phyloP scores from a whole-genome alignment of 2,888 invertebrate species.

The Trichogramma dendrolimi region DNA sequence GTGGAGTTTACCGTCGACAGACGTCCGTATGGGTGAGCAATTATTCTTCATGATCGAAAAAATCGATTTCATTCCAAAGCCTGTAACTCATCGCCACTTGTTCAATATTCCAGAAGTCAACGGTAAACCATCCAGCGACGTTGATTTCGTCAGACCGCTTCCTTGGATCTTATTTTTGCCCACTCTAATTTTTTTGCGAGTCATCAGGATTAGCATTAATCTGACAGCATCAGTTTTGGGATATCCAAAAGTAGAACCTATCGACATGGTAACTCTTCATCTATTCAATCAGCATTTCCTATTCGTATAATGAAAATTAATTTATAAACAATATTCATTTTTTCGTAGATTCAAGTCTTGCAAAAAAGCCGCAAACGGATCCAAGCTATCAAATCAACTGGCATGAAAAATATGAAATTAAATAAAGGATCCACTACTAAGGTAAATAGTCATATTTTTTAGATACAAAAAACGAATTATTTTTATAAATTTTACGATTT shows the following conservation, averaged over 20 bases:
- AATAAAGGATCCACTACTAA: slow-evolving; percentile 17
- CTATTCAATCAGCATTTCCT: background rate
- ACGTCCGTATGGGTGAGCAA: slow-evolving; percentile 15
- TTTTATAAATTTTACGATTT: too few species aligned
- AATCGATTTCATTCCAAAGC: background rate
- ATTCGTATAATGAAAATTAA: background rate
- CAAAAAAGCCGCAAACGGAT: slow-evolving; percentile 57
- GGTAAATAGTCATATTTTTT: slow-evolving; percentile 5
- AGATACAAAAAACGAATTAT: too few species aligned
- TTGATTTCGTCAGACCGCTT: slow-evolving; percentile 57
- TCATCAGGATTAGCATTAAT: slow-evolving; percentile 53
- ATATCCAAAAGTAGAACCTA: slow-evolving; percentile 55
- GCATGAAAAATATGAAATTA: slow-evolving; percentile 51
- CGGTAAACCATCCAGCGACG: slow-evolving; percentile 46
- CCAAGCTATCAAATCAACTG: slow-evolving; percentile 56
- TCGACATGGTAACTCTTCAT: slow-evolving; percentile 52
- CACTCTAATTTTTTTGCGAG: slow-evolving; percentile 53
- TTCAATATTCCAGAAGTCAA: slow-evolving; percentile 53
- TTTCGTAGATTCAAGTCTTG: slow-evolving; percentile 54
- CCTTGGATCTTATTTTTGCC: slow-evolving; percentile 60
- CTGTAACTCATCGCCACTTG: background rate
- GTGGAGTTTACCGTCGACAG: slow-evolving; percentile 51
- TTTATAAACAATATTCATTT: background rate
- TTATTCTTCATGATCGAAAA: background rate
- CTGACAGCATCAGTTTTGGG: slow-evolving; percentile 53